A percentile compares a stretch with the other conserved stretches of the same genome.
Evolutionary conservation across 2,888 invertebrate species (phyloP).

Genomic region (Scelioninae gen. 1): DNA sequence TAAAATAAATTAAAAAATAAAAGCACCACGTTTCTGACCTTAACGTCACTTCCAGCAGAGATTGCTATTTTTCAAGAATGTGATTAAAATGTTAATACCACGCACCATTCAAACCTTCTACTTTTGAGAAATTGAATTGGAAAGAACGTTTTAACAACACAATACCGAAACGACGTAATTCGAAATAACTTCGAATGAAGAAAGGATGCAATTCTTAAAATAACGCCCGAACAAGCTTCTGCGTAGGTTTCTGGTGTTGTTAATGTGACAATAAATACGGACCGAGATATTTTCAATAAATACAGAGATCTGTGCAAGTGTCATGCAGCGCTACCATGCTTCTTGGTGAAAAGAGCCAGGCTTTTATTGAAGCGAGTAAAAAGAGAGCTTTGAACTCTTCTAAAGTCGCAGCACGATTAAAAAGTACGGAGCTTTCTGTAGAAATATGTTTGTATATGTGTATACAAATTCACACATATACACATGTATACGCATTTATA

Average conservation of each 20-base stretch:
- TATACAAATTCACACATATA: not conserved
- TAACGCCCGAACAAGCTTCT: slow-evolving; percentile 3
- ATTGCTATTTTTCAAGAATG: slow-evolving; percentile 16
- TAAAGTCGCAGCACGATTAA: slow-evolving; percentile 41
- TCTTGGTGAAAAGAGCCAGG: slow-evolving; percentile 22
- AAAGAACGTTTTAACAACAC: slow-evolving; percentile 35
- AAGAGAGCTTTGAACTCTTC: slow-evolving; percentile 26
- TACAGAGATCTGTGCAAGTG: slow-evolving; percentile 12
- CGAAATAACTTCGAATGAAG: slow-evolving; percentile 14
- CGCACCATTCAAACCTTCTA: slow-evolving; percentile 21
- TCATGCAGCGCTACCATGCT: slow-evolving; percentile 1
- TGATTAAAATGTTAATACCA: slow-evolving; percentile 44
- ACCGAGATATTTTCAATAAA: slow-evolving; percentile 35
- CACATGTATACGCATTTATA: not conserved
- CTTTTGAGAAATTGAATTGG: slow-evolving; percentile 43
- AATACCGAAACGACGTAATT: slow-evolving; percentile 26
- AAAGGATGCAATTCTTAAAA: slow-evolving; percentile 29
- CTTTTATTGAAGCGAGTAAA: slow-evolving; percentile 32
- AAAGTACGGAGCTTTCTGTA: slow-evolving; percentile 19
- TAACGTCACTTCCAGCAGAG: not conserved
- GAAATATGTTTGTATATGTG: not conserved
- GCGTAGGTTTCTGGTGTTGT: not conserved
- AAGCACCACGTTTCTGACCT: too few relatives aligned
- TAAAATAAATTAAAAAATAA: too few relatives aligned
- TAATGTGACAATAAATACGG: slow-evolving; percentile 35